Conservation (phyloP, 2,888 invertebrate genomes). For the Pachycephus smyrnensis region DNA sequence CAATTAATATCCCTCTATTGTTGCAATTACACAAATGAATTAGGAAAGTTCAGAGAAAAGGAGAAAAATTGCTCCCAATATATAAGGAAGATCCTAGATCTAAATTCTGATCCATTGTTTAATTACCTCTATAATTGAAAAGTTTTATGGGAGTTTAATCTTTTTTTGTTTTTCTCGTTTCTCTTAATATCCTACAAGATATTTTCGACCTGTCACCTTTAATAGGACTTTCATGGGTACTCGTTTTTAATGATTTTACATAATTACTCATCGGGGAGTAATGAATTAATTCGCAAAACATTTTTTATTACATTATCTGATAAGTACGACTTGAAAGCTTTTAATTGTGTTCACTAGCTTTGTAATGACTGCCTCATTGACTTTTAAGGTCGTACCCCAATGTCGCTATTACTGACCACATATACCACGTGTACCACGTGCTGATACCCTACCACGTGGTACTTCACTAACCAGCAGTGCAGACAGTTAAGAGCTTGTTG, state of each 20-base stretch:
- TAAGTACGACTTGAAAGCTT: neutral
- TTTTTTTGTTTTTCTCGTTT: constrained; percentile 22
- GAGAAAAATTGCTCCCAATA: neutral
- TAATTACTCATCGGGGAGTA: neutral
- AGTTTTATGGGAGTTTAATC: neutral
- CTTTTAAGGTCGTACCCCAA: neutral
- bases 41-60: neutral
- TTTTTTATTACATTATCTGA: constrained; percentile 1
- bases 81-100: neutral
- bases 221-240: neutral
- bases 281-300: neutral
- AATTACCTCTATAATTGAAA: neutral
- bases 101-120: neutral
- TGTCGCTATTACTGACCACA: neutral
- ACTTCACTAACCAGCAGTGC: neutral
- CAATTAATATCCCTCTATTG: neutral
- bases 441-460: neutral
- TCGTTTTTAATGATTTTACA: neutral
- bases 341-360: neutral
- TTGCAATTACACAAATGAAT: neutral
- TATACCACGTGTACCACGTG: neutral
- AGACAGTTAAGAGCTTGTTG: neutral
- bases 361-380: neutral
- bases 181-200: constrained; percentile 24
- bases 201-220: constrained; percentile 17